These are phyloP conservation scores for Tachina grossa DNA, from an alignment of 2,888 invertebrate species.

Conservation along the genomic window DNA sequence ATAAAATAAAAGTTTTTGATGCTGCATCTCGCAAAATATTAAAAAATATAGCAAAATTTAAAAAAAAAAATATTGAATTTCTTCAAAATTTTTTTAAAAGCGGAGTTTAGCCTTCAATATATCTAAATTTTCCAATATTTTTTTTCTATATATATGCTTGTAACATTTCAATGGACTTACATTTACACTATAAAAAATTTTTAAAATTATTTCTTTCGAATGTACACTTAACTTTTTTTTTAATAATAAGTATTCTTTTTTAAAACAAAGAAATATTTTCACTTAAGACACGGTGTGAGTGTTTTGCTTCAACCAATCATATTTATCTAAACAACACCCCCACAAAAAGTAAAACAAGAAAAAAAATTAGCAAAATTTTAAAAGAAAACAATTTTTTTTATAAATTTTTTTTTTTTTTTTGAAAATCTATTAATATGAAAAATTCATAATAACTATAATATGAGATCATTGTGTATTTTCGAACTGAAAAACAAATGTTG, in stretches of 20 bases:
- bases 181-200: too few species aligned
- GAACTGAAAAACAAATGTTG: neutral
- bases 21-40: too few species aligned
- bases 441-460: constrained; percentile 11
- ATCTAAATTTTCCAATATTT: too few species aligned
- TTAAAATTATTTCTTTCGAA: neutral
- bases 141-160: too few species aligned
- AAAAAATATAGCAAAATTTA: too few species aligned
- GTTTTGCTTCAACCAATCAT: constrained; percentile 40
- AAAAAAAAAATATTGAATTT: too few species aligned
- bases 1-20: too few species aligned
- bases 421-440: constrained; percentile 45
- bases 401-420: neutral
- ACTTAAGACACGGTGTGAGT: constrained; percentile 25
- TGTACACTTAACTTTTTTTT: too few species aligned
- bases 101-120: too few species aligned
- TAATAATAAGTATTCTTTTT: neutral
- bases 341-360: constrained; percentile 41
- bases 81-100: too few species aligned
- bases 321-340: constrained; percentile 48
- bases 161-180: too few species aligned
- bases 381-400: constrained; percentile 10
- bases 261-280: constrained; percentile 58
- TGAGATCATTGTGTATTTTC: constrained; percentile 65
- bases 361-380: constrained; percentile 33